Evolutionary conservation across 2,113 vertebrate species (phyloP), one percentile per base, ranked within the genome.

Genomic region (Bambusicola thoracicus): DNA sequence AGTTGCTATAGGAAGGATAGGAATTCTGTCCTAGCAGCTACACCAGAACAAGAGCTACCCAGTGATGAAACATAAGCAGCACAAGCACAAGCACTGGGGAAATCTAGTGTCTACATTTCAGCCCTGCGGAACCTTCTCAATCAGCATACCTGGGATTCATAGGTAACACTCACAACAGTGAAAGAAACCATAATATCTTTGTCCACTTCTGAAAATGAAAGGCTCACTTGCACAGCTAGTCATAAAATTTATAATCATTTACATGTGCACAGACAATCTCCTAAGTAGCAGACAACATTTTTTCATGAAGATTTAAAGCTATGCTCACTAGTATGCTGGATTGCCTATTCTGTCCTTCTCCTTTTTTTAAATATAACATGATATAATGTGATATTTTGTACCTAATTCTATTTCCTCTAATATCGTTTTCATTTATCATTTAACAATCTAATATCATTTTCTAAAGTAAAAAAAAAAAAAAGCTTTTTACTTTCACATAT

Each of bases 1-100:
- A 32, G 11, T 6, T 53, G 27, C 73, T 68, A 30, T 0, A 3
- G 29, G 4, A 40, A 41, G 38, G 29, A 30, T 1, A 11, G 44
- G 9, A 85, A 17, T 22, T 59, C 79, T 40, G 16, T 67, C 43
- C 27, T 22, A 24, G 46, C 40, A 76, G 56, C 8, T 17, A 24
- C 58, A 5, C 17, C 11, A 18, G 73, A 11, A 91, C 4, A 14
- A 61, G 72, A 75, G 15, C 1, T 90, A 25, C 53, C 25, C 10
- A 0, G 38, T n/a, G 51, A 59, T 21, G 22, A n/a, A 25, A 16
- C 53, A 56, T 56, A 17, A 56, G 1, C n/a, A 58, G 15, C 49
- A 51, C 8, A 13, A 27, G 49, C 38, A 40, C 38, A 15, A 16
- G 43, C 14, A 17, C 16, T 15, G 43, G 46, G 46, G 46, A 48